A percentile compares a stretch with the other conserved stretches of the same genome.
These are phyloP conservation scores for Montipora cactus DNA, from an alignment of 64 coral and sea anemone species.

Conservation along the genomic window DNA sequence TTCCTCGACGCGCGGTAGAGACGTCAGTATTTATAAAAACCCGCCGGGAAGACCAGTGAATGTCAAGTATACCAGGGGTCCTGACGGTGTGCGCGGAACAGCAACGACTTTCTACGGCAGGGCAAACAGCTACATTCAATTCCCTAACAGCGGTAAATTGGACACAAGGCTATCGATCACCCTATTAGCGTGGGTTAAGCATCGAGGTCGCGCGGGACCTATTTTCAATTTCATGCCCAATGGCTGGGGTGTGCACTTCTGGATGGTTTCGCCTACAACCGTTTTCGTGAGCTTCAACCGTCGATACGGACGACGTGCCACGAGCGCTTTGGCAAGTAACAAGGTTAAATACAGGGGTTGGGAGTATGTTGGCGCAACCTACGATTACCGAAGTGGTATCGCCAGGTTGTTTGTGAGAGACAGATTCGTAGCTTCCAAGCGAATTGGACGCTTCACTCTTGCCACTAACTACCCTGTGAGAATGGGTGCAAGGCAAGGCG, in stretches of 20 bases:
- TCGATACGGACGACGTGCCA: constrained; percentile 44
- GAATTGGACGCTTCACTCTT: constrained; percentile 60
- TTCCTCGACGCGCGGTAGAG: constrained; percentile 35
- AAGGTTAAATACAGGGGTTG: constrained; percentile 49
- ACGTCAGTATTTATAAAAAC: constrained; percentile 64
- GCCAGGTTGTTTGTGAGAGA: constrained; percentile 73
- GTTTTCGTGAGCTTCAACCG: constrained; percentile 73
- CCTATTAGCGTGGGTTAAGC: constrained; percentile 74
- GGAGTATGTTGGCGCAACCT: constrained; percentile 66
- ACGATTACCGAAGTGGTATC: constrained; percentile 58
- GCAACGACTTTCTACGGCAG: constrained; percentile 64
- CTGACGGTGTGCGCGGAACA: constrained; percentile 61
- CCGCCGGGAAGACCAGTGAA: constrained; percentile 14
- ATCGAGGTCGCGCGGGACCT: constrained; percentile 55
- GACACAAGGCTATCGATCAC: constrained; percentile 73
- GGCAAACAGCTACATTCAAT: constrained; percentile 74
- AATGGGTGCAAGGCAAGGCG: constrained; percentile 59
- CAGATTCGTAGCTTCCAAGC: constrained; percentile 42
- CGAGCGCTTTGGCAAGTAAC: constrained; percentile 15
- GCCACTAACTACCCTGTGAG: constrained; percentile 78
- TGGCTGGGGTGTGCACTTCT: constrained; percentile 75
- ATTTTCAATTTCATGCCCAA: constrained; percentile 62
- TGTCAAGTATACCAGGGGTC: constrained; percentile 58
- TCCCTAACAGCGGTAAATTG: constrained; percentile 77
- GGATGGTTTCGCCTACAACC: constrained; percentile 57